Percentiles rank a stretch among this genome's conserved stretches.
Conservation (phyloP, 2,113 vertebrate species). For the Triplophysa siluroides region DNA sequence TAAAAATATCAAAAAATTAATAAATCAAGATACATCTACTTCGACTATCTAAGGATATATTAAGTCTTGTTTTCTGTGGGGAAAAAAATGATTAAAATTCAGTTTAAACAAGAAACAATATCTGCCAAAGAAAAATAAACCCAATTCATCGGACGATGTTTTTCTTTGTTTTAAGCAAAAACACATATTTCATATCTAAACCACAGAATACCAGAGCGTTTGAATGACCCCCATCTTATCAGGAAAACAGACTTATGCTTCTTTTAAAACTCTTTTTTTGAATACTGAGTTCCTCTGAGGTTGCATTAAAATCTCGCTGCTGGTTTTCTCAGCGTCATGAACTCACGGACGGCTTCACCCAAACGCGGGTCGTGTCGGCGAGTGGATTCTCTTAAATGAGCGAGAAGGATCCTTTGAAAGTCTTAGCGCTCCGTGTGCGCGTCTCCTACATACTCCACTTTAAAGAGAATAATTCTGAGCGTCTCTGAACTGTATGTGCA, state of each 20-base stretch:
- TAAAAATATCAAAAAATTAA: too few species aligned
- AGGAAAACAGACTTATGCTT: constrained; percentile 61
- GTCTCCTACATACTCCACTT: constrained; percentile 56
- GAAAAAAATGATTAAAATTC: too few species aligned
- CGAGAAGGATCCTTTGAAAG: constrained; percentile 75
- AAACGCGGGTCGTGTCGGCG: constrained; percentile 62
- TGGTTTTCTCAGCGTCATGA: constrained; percentile 55
- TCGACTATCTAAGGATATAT: too few species aligned
- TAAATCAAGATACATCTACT: too few species aligned
- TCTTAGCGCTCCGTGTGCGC: constrained; percentile 54
- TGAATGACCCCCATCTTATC: constrained; percentile 32
- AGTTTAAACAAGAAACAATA: too few species aligned
- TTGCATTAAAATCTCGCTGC: constrained; percentile 63
- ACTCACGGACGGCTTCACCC: constrained; percentile 55
- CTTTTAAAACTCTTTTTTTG: constrained; percentile 68
- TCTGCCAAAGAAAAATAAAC: too few species aligned
- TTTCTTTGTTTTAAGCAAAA: constrained; percentile 17
- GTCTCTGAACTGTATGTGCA: constrained; percentile 59
- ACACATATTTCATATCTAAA: not conserved
- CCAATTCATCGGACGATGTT: not conserved
- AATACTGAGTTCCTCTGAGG: constrained; percentile 78
- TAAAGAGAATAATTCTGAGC: constrained; percentile 64
- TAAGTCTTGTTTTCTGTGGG: too few species aligned
- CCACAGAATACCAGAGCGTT: constrained; percentile 13
- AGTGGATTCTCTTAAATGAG: constrained; percentile 68